Conservation (phyloP, 2,113 vertebrate genomes). For the Lepus americanus region DNA sequence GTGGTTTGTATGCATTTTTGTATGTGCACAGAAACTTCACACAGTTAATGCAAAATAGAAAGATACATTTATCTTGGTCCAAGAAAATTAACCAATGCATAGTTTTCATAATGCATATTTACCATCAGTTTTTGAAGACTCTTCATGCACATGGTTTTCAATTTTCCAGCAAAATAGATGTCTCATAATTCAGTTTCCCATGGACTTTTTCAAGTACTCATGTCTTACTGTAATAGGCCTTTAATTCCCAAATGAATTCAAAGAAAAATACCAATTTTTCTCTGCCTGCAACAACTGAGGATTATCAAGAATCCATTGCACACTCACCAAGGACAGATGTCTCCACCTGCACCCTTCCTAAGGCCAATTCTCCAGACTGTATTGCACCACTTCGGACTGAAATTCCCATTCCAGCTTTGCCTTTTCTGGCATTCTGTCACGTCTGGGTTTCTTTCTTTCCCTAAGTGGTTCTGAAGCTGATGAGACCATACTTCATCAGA, state of each 20-base stretch:
- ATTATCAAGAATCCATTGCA: background rate
- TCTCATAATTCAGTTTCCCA: no score
- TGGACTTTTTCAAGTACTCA: no score
- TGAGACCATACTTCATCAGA: background rate
- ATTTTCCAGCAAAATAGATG: no score
- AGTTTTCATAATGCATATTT: no score
- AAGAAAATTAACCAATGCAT: no score
- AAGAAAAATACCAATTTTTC: slow-evolving; percentile 17
- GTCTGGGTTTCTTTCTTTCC: slow-evolving; percentile 11
- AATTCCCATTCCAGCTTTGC: background rate
- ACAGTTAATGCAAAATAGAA: background rate
- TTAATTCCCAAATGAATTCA: background rate
- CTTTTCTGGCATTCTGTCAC: background rate
- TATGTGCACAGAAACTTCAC: background rate
- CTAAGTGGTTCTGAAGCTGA: background rate
- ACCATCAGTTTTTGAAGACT: no score
- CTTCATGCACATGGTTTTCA: no score
- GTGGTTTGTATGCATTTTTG: background rate
- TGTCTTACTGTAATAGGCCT: background rate
- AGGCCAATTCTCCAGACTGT: background rate
- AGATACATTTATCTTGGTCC: no score
- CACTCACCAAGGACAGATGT: background rate
- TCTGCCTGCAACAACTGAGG: background rate
- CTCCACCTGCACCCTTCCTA: background rate
- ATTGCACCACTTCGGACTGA: background rate